A percentile compares a stretch with the other conserved stretches of the same genome.
phyloP scores from a whole-genome alignment of 2,888 invertebrate genomes.

The Synergus umbraculus region DNA sequence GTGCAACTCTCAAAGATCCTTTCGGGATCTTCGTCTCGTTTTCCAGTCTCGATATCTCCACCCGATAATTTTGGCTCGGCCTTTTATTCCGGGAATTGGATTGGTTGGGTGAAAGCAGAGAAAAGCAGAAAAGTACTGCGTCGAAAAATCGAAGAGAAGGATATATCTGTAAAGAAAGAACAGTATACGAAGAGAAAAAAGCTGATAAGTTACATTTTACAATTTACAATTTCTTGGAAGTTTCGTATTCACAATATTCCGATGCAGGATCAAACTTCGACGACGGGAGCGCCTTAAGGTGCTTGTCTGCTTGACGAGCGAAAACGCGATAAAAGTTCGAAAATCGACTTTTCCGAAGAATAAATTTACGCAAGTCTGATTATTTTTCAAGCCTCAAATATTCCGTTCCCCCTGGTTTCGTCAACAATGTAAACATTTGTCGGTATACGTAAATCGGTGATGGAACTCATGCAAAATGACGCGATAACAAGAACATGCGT shows the following conservation, averaged over 20 bases:
- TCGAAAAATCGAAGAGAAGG: constrained; percentile 26
- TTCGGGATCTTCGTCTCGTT: constrained; percentile 49
- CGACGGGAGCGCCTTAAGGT: background rate
- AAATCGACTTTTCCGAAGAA: background rate
- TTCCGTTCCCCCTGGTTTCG: background rate
- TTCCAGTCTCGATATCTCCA: constrained; percentile 50
- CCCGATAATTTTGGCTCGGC: constrained; percentile 66
- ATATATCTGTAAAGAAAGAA: constrained; percentile 1
- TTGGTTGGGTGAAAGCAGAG: constrained; percentile 60
- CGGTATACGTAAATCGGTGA: background rate
- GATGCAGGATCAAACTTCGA: no score
- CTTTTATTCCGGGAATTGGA: constrained; percentile 68
- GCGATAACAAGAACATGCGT: constrained; percentile 14
- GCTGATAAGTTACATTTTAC: background rate
- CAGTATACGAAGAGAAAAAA: background rate
- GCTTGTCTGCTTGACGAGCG: background rate
- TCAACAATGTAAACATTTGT: background rate
- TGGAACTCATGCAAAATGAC: constrained; percentile 27
- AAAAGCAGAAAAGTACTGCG: constrained; percentile 34
- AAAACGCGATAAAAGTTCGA: background rate
- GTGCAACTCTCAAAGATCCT: constrained; percentile 11
- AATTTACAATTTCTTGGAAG: background rate
- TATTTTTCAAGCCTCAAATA: background rate
- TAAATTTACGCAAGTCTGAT: no score
- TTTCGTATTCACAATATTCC: no score